Base-by-base conservation (phyloP, 1,140 invertebrate species). In the Anastatus disparis region DNA sequence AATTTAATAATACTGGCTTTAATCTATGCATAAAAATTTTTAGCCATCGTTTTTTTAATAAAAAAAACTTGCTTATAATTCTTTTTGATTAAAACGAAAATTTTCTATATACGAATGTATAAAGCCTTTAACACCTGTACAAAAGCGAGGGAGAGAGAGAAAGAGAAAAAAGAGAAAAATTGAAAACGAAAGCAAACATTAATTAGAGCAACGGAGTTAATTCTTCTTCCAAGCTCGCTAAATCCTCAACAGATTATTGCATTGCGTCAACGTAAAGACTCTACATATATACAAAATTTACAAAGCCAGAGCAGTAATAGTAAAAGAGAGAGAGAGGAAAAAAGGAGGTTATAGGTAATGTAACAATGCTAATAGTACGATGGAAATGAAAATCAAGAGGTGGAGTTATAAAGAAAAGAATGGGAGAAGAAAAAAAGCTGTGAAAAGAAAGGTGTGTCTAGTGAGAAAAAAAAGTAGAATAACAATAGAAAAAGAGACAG, bases 331-430 rank as follows among this genome's bases (percentile, higher is more conserved):
- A 35, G 31, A 35, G 31, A 35, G 31, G 31, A 12, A 52, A 26
- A 24, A 27, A 24, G 13, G 26, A 52, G 50, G 50, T 52, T 52
- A 52, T 52, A 52, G 50, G 15, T 24, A 24, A 24, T 13, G 26
- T 24, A 27, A 52, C 50, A 52, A 52, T 52, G 50, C 50, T 52
- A 27, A 52, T 52, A 52, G 50, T 29, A 24, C 50, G 24, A 52
- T 52, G 50, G 50, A 52, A 52, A 52, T 52, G 50, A 52, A 52
- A 52, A 52, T 52, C 22, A 52, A 13, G 50, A 26, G 50, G 50
- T 13, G 50, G 22, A 26, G 26, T 26, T 20, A 24, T 3, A 52
- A 52, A 52, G n/a, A 52, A 52, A 52, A 52, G 26, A 29, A 24
- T 6, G 22, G 7, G 31, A 35, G 50, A 27, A 4, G 26, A 27